Conservation (phyloP, 1,140 invertebrate genomes). For the Arctopsyche grandis region DNA sequence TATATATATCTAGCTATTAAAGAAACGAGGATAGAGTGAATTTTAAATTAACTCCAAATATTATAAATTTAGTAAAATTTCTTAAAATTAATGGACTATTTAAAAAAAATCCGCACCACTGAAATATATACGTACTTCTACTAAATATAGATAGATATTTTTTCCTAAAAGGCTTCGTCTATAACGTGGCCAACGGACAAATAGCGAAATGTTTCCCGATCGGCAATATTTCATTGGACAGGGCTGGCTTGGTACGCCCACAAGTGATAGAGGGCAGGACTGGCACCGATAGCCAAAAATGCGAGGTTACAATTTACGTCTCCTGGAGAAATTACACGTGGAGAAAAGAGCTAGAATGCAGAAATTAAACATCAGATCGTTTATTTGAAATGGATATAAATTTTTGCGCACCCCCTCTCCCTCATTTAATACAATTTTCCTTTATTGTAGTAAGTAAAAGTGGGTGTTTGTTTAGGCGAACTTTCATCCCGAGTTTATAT, state of each 20-base stretch:
- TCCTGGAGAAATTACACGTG: not conserved
- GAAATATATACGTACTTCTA: no score
- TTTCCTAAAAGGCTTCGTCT: not conserved
- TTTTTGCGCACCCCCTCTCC: no score
- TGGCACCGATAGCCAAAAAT: not conserved
- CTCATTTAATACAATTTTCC: no score
- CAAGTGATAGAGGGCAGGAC: slow-evolving; percentile 39
- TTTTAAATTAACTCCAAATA: no score
- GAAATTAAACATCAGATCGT: not conserved
- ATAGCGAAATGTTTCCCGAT: slow-evolving; percentile 49
- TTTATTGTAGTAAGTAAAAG: no score
- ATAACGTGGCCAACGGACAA: slow-evolving; percentile 23
- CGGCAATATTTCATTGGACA: slow-evolving; percentile 46
- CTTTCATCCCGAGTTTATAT: no score
- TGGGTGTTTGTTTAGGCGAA: no score
- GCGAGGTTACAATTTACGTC: not conserved
- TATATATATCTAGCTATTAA: no score
- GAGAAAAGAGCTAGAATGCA: not conserved
- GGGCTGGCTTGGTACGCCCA: slow-evolving; percentile 35
- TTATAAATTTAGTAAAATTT: no score
- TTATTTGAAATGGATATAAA: not conserved
- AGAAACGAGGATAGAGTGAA: no score
- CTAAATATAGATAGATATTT: not conserved
- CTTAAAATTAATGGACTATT: no score
- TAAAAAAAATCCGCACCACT: no score